These are phyloP conservation scores for Protomyctophum bolini DNA, from an alignment of 2,113 vertebrate genomes.

Conservation along the genomic window DNA sequence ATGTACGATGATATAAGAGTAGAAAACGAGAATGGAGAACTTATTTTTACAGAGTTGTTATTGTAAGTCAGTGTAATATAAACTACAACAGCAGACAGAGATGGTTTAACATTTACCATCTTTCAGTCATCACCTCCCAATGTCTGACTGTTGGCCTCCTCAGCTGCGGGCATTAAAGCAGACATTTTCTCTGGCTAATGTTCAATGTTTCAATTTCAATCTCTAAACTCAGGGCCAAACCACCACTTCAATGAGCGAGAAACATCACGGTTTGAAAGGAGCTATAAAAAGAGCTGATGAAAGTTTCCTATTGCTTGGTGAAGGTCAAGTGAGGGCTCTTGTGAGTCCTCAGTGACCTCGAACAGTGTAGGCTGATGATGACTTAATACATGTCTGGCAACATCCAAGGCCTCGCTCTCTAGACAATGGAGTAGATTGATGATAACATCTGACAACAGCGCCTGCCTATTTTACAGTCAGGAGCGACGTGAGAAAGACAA, in stretches of 20 bases:
- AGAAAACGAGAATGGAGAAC: conserved; percentile 19
- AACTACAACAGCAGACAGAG: conserved; percentile 23
- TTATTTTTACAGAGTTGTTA: neutral
- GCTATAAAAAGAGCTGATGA: conserved; percentile 27
- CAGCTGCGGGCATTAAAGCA: conserved; percentile 46
- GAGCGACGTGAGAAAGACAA: conserved; percentile 56
- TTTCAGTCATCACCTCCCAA: conserved; percentile 47
- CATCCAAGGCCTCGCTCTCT: too few species aligned
- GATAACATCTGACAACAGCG: conserved; percentile 60
- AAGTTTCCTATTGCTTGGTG: conserved; percentile 24
- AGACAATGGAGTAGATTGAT: conserved; percentile 28
- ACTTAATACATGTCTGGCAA: too few species aligned
- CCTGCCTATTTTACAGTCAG: conserved; percentile 58
- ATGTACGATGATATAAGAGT: conserved; percentile 9
- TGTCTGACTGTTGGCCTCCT: conserved; percentile 49
- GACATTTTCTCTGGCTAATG: conserved; percentile 48
- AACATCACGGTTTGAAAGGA: conserved; percentile 40
- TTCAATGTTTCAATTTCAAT: conserved; percentile 32
- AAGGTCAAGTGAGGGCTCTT: neutral
- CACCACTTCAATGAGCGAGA: conserved; percentile 36
- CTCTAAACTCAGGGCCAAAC: conserved; percentile 43
- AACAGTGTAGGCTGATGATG: too few species aligned
- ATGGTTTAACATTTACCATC: conserved; percentile 57
- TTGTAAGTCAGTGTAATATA: conserved; percentile 15
- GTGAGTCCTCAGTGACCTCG: too few species aligned